Evolutionary conservation across 2,113 vertebrate species (phyloP), one percentile per base, ranked within the genome.

Genomic region (Spheniscus mendiculus): DNA sequence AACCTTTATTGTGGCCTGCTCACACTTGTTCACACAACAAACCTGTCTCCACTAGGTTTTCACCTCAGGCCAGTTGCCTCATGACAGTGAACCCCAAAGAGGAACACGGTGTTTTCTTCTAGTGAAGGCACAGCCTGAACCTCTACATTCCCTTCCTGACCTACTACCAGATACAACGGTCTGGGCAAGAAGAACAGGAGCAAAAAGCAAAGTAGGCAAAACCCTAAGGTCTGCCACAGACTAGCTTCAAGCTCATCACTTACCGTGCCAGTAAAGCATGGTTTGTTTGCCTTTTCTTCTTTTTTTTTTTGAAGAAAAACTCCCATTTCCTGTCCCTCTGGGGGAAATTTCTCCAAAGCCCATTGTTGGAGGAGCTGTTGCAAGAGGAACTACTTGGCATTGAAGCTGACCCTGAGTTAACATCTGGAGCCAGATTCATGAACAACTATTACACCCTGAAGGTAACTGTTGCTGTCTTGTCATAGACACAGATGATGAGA

Each of bases 11-110:
- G 56, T 76, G 53, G 73, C 93, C 88, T 96, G 92, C 88, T 94
- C 45, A 70, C 79, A 49, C 90, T 95, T 94, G 92, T 20, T 94
- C 92, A 88, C 53, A 83, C 32, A 86, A 83, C 32, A 58, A 87
- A 83, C 93, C 78, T 93, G 79, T 86, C 87, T 95, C 63, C 74
- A 67, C 77, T 42, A 76, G 70, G 58, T 87, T 96, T 91, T 80
- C 85, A 93, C 82, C 45, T 82, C 49, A 92, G 89, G 91, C 93
- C 85, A 93, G 10, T 30, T 55, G 42, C 74, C 66, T 85, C n/a
- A 32, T 58, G 62, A 76, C 55, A 83, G 32, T 32, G 44, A 88
- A 83, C 34, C 71, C 58, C 70, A 73, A 81, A 63, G 34, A 90
- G 44, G 90, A 91, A 66, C 71, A 79, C 0, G 0, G 2, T 93